A percentile compares a stretch with the other conserved stretches of the same genome.
These are phyloP conservation scores for Sphaeramia orbicularis DNA, from an alignment of 2,797 vertebrate species.

Conservation along the genomic window DNA sequence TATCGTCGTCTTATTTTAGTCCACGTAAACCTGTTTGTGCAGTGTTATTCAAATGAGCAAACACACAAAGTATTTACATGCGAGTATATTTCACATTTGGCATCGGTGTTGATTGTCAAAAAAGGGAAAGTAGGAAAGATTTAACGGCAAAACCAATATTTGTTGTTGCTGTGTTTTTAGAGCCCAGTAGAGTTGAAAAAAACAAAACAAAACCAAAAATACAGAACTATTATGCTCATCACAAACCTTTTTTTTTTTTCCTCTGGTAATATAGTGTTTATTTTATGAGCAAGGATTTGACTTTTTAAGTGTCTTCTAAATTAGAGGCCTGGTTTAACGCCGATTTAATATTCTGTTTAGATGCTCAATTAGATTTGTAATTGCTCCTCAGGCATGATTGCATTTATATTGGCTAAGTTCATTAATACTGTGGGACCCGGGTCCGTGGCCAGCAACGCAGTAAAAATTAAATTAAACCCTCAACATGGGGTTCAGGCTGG, in stretches of 20 bases:
- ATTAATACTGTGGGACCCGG: conserved; percentile 78
- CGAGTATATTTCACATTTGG: background rate
- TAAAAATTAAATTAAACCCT: conserved; percentile 80
- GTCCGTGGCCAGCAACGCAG: conserved; percentile 76
- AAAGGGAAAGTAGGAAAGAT: conserved; percentile 1
- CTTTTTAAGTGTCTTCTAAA: conserved; percentile 81
- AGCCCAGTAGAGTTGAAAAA: conserved; percentile 29
- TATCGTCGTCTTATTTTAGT: conserved; percentile 24
- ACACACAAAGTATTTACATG: background rate
- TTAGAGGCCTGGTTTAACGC: conserved; percentile 75
- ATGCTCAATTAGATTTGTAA: conserved; percentile 85
- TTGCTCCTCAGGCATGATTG: conserved; percentile 83
- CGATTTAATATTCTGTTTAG: conserved; percentile 84
- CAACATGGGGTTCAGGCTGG: conserved; percentile 46
- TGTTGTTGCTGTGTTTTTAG: conserved; percentile 38
- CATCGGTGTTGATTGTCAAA: background rate
- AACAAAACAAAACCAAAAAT: background rate
- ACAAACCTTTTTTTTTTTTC: conserved; percentile 35
- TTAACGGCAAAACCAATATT: conserved; percentile 3
- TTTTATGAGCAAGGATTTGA: conserved; percentile 76
- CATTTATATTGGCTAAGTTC: conserved; percentile 80
- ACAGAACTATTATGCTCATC: conserved; percentile 25
- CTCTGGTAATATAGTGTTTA: conserved; percentile 65
- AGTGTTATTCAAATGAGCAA: conserved; percentile 17
- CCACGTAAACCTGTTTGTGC: conserved; percentile 11